phyloP scores from a whole-genome alignment of 2,113 vertebrate species.

The Burhinus oedicnemus region DNA sequence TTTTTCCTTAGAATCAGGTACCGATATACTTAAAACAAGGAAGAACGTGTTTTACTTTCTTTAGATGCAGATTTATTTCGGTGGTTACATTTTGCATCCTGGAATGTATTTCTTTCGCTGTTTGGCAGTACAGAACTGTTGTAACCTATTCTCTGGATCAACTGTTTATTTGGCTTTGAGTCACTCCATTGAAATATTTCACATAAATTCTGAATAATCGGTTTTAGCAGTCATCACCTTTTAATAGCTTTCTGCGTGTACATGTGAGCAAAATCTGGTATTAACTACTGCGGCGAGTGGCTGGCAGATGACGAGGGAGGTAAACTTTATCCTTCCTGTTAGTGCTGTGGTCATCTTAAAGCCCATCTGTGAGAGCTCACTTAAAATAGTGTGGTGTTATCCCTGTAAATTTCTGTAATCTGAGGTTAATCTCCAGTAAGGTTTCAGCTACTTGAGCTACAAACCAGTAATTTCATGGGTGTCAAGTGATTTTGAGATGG shows the following conservation, averaged over 20 bases:
- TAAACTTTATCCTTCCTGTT: neutral
- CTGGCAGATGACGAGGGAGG: neutral
- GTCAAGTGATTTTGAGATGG: neutral
- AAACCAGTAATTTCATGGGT: neutral
- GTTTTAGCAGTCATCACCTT: neutral
- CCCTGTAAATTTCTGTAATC: constrained; percentile 17
- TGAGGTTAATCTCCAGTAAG: neutral
- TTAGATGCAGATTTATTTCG: neutral
- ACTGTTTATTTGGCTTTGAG: neutral
- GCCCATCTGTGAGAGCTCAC: constrained; percentile 9
- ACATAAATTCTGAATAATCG: neutral
- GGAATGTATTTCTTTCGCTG: neutral
- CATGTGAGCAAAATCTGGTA: neutral
- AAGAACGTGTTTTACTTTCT: neutral
- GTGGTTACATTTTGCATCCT: neutral
- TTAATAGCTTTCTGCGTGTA: neutral
- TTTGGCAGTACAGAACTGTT: neutral
- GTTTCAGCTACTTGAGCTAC: constrained; percentile 1
- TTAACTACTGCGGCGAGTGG: neutral
- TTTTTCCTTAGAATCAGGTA: neutral
- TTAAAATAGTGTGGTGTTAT: neutral
- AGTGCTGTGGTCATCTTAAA: neutral
- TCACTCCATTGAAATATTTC: neutral
- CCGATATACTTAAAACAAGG: neutral
- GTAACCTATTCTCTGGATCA: neutral